Evolutionary conservation across 2,888 invertebrate genomes (phyloP), one percentile per base, ranked within the genome.

Genomic region (Frankliniella intonsa): DNA sequence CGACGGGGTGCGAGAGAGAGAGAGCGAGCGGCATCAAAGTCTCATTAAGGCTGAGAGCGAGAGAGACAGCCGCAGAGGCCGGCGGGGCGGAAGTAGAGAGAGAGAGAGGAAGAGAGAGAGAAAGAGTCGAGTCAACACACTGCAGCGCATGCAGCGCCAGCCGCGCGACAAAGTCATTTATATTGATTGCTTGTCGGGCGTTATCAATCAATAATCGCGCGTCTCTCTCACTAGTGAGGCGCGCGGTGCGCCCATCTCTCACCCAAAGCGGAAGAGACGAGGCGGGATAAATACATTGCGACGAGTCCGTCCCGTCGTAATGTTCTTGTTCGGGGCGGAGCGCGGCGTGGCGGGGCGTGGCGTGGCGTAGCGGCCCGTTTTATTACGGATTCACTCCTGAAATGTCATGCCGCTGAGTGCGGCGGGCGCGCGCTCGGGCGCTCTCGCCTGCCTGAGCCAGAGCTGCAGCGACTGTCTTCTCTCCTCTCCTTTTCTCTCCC

Each of bases 101-200:
- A 65, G 65, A 65, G 65, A 65, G 65, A 65, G 65, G 11, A n/a
- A 65, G 65, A 65, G 65, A 65, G 65, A 65, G 65, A 65, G 65
- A 65, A n/a, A 65, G 65, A 65, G 38, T 38, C 38, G 38, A 38
- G 38, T 38, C 38, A 38, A 12, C 69, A 22, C 22, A 10, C n/a
- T 1, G 69, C 69, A 12, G 12, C 10, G 22, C 69, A 25, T 55
- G 55, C 55, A 55, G 55, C n/a, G n/a, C n/a, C n/a, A n/a, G 55
- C 55, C 8, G 25, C 25, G 25, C 69, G 22, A 22, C 69, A 69
- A n/a, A 62, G 62, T 62, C 62, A 17, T 62, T 62, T 62, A 62
- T 62, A 62, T 62, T 17, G 12, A 62, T 62, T 62, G 62, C 62
- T 38, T 62, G 62, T 62, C 62, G 62, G 19, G 0, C 62, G 62